These are phyloP conservation scores for Alitta virens DNA, from an alignment of 2,888 invertebrate species.

Conservation along the genomic window DNA sequence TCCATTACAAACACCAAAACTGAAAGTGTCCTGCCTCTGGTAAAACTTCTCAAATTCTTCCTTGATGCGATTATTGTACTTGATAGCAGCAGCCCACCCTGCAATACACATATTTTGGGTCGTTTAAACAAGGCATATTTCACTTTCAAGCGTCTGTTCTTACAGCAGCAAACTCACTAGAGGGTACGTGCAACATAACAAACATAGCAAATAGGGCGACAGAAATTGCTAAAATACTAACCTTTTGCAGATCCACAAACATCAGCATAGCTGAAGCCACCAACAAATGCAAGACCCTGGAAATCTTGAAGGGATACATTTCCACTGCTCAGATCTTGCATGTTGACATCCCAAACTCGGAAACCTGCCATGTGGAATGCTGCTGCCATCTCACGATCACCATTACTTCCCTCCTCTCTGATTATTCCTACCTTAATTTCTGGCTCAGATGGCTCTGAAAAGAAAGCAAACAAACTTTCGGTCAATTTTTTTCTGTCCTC, in stretches of 20 bases:
- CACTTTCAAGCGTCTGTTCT: no score
- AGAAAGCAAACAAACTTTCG: no score
- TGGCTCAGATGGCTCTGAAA: no score
- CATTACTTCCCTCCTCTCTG: slow-evolving; percentile 95
- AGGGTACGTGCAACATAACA: no score
- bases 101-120: slow-evolving; percentile 11
- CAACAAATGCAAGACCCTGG: slow-evolving; percentile 89
- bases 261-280: slow-evolving; percentile 99
- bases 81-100: slow-evolving; percentile 93
- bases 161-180: no score
- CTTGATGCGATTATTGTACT: slow-evolving; percentile 74
- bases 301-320: slow-evolving; percentile 75
- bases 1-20: slow-evolving; percentile 97
- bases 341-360: slow-evolving; percentile 89
- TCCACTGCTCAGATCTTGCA: slow-evolving; percentile 80
- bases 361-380: slow-evolving; percentile 81
- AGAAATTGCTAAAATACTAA: no score
- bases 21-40: slow-evolving; percentile 75
- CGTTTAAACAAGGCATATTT: no score
- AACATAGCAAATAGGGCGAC: no score
- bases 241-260: slow-evolving; percentile 92
- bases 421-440: slow-evolving; percentile 77
- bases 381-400: slow-evolving; percentile 93
- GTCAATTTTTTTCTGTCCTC: no score
- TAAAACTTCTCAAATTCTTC: slow-evolving; percentile 78